A percentile compares a stretch with the other conserved stretches of the same genome.
These are phyloP conservation scores for Drosophila kuntzei DNA, from an alignment of 2,888 invertebrate species.

Conservation along the genomic window DNA sequence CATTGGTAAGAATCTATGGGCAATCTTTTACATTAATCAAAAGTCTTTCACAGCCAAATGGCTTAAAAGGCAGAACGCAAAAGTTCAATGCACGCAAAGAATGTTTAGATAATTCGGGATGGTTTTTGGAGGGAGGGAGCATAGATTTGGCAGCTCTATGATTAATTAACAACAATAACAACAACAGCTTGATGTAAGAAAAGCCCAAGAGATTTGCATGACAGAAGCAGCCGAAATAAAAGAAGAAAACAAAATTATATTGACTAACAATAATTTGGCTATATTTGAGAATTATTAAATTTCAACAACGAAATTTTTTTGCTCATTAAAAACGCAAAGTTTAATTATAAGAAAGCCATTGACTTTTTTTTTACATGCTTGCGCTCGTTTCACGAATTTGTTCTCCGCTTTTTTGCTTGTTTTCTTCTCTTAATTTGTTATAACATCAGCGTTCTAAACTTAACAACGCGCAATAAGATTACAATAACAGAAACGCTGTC, in stretches of 20 bases:
- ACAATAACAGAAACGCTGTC: constrained; percentile 48
- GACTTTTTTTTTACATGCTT: constrained; percentile 64
- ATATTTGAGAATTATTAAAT: constrained; percentile 48
- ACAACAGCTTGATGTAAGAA: constrained; percentile 42
- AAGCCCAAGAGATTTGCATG: constrained; percentile 67
- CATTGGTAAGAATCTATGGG: constrained; percentile 37
- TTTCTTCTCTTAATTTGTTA: constrained; percentile 60
- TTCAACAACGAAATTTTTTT: constrained; percentile 44
- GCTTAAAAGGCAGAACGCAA: constrained; percentile 32
- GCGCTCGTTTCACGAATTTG: constrained; percentile 14
- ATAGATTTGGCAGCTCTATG: constrained; percentile 41
- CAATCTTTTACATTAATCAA: constrained; percentile 56
- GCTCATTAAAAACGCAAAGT: constrained; percentile 69
- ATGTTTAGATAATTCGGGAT: constrained; percentile 11
- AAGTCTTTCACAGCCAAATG: constrained; percentile 56
- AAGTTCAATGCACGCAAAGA: constrained; percentile 65
- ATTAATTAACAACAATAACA: constrained; percentile 13
- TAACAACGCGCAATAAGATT: constrained; percentile 72
- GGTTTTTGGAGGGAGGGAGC: constrained; percentile 2
- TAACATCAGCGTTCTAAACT: constrained; percentile 81
- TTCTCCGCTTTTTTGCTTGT: constrained; percentile 28
- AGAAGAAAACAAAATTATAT: constrained; percentile 36
- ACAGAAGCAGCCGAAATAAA: constrained; percentile 37
- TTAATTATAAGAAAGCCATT: constrained; percentile 81
- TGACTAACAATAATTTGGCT: constrained; percentile 40